Conservation (phyloP, 2,888 invertebrate species). For the Sphaerophoria rueppellii region DNA sequence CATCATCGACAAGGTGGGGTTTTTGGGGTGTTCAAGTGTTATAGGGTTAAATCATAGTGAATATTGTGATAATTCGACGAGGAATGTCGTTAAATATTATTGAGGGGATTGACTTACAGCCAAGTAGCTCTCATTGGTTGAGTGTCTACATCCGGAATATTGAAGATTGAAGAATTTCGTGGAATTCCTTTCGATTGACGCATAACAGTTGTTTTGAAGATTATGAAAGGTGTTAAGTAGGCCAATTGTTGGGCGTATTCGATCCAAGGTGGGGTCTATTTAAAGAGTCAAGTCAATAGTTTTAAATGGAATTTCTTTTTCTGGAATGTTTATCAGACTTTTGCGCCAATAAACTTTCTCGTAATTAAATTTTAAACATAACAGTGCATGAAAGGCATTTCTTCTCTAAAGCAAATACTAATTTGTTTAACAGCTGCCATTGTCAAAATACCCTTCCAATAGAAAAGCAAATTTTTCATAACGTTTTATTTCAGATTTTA, state of each 20-base stretch:
- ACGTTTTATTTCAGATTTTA: too few relatives aligned
- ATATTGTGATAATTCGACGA: constrained; percentile 62
- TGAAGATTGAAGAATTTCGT: constrained; percentile 7
- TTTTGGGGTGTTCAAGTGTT: constrained; percentile 1
- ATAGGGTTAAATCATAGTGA: constrained; percentile 48
- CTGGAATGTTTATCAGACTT: too few relatives aligned
- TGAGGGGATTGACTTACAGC: background rate
- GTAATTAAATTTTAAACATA: too few relatives aligned
- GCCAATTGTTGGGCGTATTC: background rate
- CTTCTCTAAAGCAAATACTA: too few relatives aligned
- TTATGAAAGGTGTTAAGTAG: constrained; percentile 17
- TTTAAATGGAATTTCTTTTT: too few relatives aligned
- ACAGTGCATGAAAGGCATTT: too few relatives aligned
- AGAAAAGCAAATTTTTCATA: too few relatives aligned
- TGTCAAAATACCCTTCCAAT: too few relatives aligned
- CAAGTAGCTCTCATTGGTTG: background rate
- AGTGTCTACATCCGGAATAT: constrained; percentile 1
- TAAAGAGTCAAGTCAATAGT: too few relatives aligned
- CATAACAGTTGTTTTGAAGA: background rate
- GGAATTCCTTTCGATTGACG: constrained; percentile 29
- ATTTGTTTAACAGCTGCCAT: too few relatives aligned
- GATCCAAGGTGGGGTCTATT: too few relatives aligned
- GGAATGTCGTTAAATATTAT: constrained; percentile 46
- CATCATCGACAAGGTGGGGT: background rate
- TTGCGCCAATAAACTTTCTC: too few relatives aligned